Conservation (phyloP, 2,113 vertebrate species). For the Oceanites oceanicus region DNA sequence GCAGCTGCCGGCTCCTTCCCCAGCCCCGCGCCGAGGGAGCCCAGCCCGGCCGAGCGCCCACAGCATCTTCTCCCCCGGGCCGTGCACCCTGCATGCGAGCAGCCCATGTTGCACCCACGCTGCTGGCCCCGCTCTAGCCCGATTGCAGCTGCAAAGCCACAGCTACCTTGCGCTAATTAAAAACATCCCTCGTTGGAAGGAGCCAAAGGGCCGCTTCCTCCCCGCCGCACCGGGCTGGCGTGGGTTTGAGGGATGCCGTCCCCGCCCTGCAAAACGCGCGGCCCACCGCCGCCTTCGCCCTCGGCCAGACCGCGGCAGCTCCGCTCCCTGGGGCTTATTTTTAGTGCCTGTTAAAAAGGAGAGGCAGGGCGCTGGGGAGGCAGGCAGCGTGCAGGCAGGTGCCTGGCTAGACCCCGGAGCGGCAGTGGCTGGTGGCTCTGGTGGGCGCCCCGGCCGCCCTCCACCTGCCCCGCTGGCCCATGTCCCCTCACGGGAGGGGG, state of each 20-base stretch:
- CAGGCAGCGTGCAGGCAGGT: background rate
- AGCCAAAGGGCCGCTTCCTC: slow-evolving; percentile 15
- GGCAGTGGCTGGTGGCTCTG: fast-evolving
- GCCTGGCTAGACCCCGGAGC: fast-evolving
- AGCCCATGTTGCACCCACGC: fast-evolving
- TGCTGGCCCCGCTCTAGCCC: fast-evolving
- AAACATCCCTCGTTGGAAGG: background rate
- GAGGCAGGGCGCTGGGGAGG: background rate
- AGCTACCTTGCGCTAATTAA: slow-evolving; percentile 34
- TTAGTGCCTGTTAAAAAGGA: background rate
- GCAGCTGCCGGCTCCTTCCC: background rate
- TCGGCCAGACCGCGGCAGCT: background rate
- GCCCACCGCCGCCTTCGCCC: background rate
- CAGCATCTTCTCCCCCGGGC: fast-evolving
- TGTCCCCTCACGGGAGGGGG: background rate
- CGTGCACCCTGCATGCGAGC: fast-evolving
- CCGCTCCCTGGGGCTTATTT: background rate
- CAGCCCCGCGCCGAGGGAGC: fast-evolving
- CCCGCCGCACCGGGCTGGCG: background rate
- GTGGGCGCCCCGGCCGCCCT: fast-evolving
- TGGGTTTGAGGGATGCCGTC: background rate
- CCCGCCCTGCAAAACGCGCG: background rate
- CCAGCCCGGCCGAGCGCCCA: fast-evolving
- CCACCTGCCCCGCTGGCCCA: background rate
- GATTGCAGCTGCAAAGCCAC: background rate